Evolutionary conservation across 2,888 invertebrate genomes (phyloP).

Genomic region (Baccha elongata): DNA sequence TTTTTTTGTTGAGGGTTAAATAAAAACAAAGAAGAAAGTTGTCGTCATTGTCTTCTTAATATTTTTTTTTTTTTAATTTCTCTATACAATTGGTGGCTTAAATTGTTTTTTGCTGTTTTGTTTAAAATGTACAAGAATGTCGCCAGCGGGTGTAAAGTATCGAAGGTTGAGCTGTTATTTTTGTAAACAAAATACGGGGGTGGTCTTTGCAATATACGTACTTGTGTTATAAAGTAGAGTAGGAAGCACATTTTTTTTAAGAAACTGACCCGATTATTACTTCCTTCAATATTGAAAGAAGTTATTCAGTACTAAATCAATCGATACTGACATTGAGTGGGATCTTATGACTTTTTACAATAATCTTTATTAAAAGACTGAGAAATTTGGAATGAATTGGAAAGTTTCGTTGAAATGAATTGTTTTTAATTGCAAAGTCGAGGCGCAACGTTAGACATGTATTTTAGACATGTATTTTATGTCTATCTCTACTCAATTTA

Average conservation of each 20-base stretch:
- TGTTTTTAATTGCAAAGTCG: too few relatives aligned
- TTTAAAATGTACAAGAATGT: slow-evolving; percentile 21
- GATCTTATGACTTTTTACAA: background rate
- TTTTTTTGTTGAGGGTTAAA: background rate
- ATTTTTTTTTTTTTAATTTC: background rate
- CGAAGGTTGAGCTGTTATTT: slow-evolving; percentile 15
- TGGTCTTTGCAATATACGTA: too few relatives aligned
- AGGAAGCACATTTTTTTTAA: slow-evolving; percentile 2
- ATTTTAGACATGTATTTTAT: too few relatives aligned
- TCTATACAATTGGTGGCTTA: background rate
- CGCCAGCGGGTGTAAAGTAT: slow-evolving; percentile 28
- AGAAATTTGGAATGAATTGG: too few relatives aligned
- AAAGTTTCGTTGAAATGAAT: too few relatives aligned
- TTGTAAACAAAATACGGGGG: slow-evolving; percentile 26
- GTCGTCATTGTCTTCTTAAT: slow-evolving; percentile 20
- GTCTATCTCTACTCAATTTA: too few relatives aligned
- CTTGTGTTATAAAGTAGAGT: slow-evolving; percentile 6
- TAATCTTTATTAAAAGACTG: too few relatives aligned
- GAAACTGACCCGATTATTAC: slow-evolving; percentile 42
- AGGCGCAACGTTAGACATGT: too few relatives aligned
- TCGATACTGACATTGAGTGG: slow-evolving; percentile 41
- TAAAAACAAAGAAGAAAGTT: slow-evolving; percentile 52
- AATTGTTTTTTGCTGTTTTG: slow-evolving; percentile 37
- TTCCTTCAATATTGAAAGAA: slow-evolving; percentile 12
- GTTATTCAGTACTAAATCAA: slow-evolving; percentile 13